These are phyloP conservation scores for Thecocarcelia acutangulata DNA, from an alignment of 2,888 invertebrate species.

Conservation along the genomic window DNA sequence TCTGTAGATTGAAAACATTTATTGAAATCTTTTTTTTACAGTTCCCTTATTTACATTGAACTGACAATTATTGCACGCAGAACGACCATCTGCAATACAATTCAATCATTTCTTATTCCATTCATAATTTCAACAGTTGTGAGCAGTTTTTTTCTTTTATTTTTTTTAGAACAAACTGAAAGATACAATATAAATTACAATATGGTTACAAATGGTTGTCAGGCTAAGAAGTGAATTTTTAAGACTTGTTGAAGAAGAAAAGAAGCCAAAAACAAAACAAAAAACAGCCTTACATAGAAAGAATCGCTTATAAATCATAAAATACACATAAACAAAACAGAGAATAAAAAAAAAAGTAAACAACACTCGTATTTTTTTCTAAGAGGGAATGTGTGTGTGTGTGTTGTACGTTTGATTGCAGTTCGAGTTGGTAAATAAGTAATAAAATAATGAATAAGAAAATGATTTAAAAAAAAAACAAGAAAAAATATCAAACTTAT, in stretches of 20 bases:
- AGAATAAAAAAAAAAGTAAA: background rate
- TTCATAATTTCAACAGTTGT: slow-evolving; percentile 68
- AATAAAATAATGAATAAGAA: slow-evolving; percentile 50
- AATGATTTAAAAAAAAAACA: slow-evolving; percentile 1
- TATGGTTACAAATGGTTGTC: slow-evolving; percentile 68
- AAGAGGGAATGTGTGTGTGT: slow-evolving; percentile 29
- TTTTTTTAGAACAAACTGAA: slow-evolving; percentile 40
- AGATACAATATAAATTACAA: slow-evolving; percentile 69
- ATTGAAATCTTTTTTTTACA: background rate
- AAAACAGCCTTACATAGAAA: slow-evolving; percentile 34
- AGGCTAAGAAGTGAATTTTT: slow-evolving; percentile 54
- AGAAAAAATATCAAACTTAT: background rate
- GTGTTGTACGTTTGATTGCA: slow-evolving; percentile 4
- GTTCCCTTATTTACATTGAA: slow-evolving; percentile 12
- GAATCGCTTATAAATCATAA: slow-evolving; percentile 64
- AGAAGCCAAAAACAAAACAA: background rate
- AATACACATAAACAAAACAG: slow-evolving; percentile 28
- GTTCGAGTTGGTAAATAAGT: slow-evolving; percentile 57
- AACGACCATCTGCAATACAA: slow-evolving; percentile 64
- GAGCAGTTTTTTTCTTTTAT: slow-evolving; percentile 38
- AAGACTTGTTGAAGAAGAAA: slow-evolving; percentile 17
- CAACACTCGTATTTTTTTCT: slow-evolving; percentile 25
- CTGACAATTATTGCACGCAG: slow-evolving; percentile 30
- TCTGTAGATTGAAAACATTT: too few species aligned
- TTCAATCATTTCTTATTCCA: slow-evolving; percentile 69